These are phyloP conservation scores for Sarcophilus harrisii DNA, from an alignment of 2,797 vertebrate genomes.

Conservation along the genomic window DNA sequence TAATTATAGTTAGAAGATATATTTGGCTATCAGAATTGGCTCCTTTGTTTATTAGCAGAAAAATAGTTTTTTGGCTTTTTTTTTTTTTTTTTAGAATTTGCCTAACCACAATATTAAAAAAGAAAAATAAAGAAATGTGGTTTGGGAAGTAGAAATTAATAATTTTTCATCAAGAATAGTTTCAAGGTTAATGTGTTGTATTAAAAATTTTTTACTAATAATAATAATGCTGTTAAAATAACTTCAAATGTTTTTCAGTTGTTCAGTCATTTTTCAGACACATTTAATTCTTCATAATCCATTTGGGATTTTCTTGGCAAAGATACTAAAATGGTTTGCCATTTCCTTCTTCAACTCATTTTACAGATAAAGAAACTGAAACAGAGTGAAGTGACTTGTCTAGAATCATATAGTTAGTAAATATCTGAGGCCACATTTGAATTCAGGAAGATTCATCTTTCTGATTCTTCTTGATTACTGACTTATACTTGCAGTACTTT, in stretches of 20 bases:
- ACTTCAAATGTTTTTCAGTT: not conserved
- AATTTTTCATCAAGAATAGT: not conserved
- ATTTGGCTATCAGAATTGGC: not conserved
- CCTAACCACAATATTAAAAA: not conserved
- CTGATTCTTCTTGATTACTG: not conserved
- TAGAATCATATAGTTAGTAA: not conserved
- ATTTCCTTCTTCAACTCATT: not conserved
- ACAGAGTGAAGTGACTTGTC: not conserved
- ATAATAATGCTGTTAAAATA: not conserved
- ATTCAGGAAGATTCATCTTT: not conserved
- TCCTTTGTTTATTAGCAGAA: not conserved
- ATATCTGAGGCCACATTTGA: not conserved
- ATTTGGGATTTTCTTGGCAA: not conserved
- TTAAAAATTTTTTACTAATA: not conserved
- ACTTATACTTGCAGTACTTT: not conserved
- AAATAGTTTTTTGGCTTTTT: not conserved
- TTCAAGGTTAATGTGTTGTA: not conserved
- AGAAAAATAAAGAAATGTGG: not conserved
- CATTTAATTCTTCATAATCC: not conserved
- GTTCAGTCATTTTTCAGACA: not conserved
- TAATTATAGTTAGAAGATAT: not conserved
- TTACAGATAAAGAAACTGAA: not conserved
- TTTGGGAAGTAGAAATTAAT: not conserved
- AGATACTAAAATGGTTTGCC: not conserved
- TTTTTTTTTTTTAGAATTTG: not conserved